Base-by-base conservation (phyloP, 2,113 vertebrate species). In the Pantherophis guttatus region DNA sequence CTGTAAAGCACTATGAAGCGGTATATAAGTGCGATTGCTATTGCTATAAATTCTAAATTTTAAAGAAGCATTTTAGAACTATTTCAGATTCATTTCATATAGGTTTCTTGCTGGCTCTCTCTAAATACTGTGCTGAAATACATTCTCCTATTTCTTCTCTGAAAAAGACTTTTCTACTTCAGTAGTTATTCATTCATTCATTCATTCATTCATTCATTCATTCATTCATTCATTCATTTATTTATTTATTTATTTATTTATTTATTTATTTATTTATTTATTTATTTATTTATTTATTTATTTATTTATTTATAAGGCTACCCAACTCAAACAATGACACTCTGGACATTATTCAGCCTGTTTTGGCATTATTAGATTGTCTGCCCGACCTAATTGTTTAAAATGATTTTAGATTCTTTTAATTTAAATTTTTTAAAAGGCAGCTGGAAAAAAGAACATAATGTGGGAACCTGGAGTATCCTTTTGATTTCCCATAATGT, bases 31-130 rank as follows among this genome's bases (percentile, higher is more conserved):
- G 48, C 48, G 4, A 50, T 50, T 50, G 44, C 44, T 48, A 48
- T 48, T 48, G 39, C 39, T 44, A 44, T 48, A 48, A n/a, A 29
- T 92, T 87, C 26, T 92, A 19, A 53, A 86, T 95, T 96, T 94
- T 89, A 91, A 88, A 92, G 91, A 91, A 91, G 90, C 57, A 29
- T 65, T 8, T 52, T 75, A 92, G 94, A 88, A 54, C 70, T 1
- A 33, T 93, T 91, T 81, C 48, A 55, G 29, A 44, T 55, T 55
- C 19, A 81, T 55, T 81, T 91, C 26, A 50, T 7, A 8, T 8
- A 21, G 8, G 39, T 24, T 75, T 91, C 19, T 33, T 33, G n/a
- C 70, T 39, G 70, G 6, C 6, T 75, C 2, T 81, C 19, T 81
- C 33, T 81, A 81, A 81, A 81, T 33, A 17, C 15, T 75, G 15